phyloP scores from a whole-genome alignment of 2,888 invertebrate species.

The Leptopterna dolabrata region DNA sequence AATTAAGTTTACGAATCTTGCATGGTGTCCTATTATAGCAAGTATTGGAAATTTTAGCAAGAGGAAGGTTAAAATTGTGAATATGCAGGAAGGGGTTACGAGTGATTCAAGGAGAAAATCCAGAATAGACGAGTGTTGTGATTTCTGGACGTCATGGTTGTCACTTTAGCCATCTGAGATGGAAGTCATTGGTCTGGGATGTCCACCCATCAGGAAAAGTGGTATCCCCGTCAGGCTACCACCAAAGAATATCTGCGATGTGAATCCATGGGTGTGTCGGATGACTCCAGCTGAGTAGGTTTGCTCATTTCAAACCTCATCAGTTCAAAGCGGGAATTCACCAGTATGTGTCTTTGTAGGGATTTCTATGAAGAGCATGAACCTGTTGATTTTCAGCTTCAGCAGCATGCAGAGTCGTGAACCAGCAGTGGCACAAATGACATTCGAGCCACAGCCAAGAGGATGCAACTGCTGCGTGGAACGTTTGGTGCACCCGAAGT shows the following conservation, averaged over 20 bases:
- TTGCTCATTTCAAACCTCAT: neutral
- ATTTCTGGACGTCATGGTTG: neutral
- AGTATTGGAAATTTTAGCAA: neutral
- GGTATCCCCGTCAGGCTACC: conserved; percentile 16
- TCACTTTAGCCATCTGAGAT: neutral
- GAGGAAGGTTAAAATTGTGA: neutral
- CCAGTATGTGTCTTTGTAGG: too few relatives aligned
- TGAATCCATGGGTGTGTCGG: conserved; percentile 37
- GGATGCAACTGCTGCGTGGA: neutral
- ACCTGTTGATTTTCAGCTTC: neutral
- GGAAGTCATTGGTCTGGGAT: neutral
- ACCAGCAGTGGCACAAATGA: neutral
- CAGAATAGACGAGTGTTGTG: neutral
- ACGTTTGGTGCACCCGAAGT: neutral
- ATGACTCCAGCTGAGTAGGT: conserved; percentile 35
- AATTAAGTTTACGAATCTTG: neutral
- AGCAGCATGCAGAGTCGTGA: neutral
- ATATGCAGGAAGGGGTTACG: neutral
- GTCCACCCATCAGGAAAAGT: neutral
- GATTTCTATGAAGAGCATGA: too few relatives aligned
- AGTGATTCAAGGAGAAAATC: neutral
- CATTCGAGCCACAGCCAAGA: neutral
- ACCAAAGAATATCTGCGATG: conserved; percentile 29
- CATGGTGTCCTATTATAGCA: neutral
- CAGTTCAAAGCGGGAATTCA: conserved; percentile 1